Conservation (phyloP, 2,113 vertebrate genomes). For the Dipodomys ordii region DNA sequence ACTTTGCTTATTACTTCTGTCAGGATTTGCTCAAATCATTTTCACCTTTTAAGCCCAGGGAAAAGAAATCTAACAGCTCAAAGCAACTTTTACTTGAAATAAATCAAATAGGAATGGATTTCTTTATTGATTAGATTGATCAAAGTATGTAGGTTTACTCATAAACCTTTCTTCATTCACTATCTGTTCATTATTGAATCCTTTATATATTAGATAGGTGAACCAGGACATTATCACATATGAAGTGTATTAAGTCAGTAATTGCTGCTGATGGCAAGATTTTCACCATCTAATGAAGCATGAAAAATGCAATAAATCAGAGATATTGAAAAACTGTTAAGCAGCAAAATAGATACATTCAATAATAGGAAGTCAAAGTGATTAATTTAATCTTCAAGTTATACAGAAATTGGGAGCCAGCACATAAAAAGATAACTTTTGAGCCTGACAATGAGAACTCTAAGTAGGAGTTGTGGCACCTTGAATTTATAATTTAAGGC, state of each 20-base stretch:
- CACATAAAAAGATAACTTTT: neutral
- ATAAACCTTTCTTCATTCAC: neutral
- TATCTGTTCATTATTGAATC: neutral
- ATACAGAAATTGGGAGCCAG: neutral
- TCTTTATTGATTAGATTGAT: neutral
- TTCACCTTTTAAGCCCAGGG: neutral
- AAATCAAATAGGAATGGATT: neutral
- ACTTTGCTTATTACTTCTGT: constrained; percentile 11
- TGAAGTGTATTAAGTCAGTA: neutral
- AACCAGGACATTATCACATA: neutral
- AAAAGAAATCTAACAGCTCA: neutral
- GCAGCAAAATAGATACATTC: neutral
- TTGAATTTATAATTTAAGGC: neutral
- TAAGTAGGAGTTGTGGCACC: neutral
- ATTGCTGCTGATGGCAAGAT: neutral
- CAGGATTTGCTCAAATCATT: constrained; percentile 28
- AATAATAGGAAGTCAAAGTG: neutral
- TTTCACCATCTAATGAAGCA: neutral
- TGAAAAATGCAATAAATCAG: neutral
- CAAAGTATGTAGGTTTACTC: neutral
- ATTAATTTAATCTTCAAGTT: neutral
- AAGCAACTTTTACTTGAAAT: neutral
- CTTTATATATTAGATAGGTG: no score
- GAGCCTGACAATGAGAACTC: neutral
- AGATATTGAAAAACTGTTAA: neutral